Base-by-base conservation (phyloP, 1,140 invertebrate species). In the Drosophila chauvacae region DNA sequence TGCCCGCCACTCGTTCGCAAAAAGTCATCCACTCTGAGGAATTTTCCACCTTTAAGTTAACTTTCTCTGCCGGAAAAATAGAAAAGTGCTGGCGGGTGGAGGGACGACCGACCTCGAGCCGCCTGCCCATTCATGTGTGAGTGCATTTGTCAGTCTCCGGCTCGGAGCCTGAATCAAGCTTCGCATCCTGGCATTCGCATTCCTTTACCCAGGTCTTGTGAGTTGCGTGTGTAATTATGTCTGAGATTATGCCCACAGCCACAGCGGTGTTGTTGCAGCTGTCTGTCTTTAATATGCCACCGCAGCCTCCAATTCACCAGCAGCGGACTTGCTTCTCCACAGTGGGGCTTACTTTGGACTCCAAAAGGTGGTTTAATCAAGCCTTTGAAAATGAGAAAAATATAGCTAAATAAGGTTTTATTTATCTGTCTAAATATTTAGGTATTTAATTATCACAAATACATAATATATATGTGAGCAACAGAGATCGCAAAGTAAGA, bases 181-280 rank as follows among this genome's bases (percentile, higher is more conserved):
- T n/a, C 14, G 23, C 33, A 50, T 74, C 72, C 70, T 74, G 48
- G 53, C 41, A 42, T n/a, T 70, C 65, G 47, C 61, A 48, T 45
- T 50, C 55, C 20, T 70, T 41, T 37, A 41, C 53, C 44, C 48
- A 44, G 55, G 53, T 50, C 59, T 42, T 61, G 60, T 53, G 47
- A 57, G 50, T 26, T 77, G 76, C 81, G 47, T 90, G 80, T 90
- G 81, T 88, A 88, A 88, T 88, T 88, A 88, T 90, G 85, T 90
- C 81, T 90, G 85, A 88, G 85, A 88, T 88, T 88, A 90, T 90
- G 85, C 85, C 74, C 85, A 81, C 74, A 88, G 85, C 64, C 81
- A 85, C 80, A 77, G 28, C 60, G 50, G 30, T 77, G 60, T 48
- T 60, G 28, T 51, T 51, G 56, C 50, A 66, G 76, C 66, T 76